Base-by-base conservation (phyloP, 2,797 vertebrate species). In the Myiothlypis chrysogaster region DNA sequence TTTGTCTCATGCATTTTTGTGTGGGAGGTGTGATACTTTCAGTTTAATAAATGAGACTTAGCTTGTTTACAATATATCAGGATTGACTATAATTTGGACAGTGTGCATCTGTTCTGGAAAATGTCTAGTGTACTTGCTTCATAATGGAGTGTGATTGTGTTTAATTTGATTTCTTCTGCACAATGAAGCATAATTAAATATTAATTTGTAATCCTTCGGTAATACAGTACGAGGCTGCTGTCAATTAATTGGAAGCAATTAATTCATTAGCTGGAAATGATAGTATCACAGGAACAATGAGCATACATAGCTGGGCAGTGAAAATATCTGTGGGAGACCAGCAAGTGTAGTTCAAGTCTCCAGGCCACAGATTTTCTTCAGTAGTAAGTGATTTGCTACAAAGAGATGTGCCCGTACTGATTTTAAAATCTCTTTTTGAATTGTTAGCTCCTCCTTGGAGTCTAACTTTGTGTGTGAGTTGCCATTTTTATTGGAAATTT, bases 161-260 rank as follows among this genome's bases (percentile, higher is more conserved):
- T 97, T 97, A 94, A 93, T 87, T 93, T 91, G 83, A 90, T 96
- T 94, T 94, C 89, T 95, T 75, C 71, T 91, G 93, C 88, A 96
- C 91, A 96, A 81, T 93, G 90, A 94, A 94, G 79, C 57, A 35
- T 95, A 95, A 96, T 96, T 94, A 97, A 95, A 34, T 34, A 34
- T 97, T 97, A 96, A 97, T 96, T 94, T 95, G 86, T 83, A 96
- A 94, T 97, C 93, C 91, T 95, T 92, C 4, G 6, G 66, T 95
- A 93, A 93, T 95, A 87, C 82, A 91, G 22, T 79, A 87, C 81
- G 91, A 93, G 85, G 64, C 87, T 92, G 64, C 73, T 93, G 60
- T 81, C 94, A 95, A 87, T 95, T 96, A 96, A 96, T 95, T 95
- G 79, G 71, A 77, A 90, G 68, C 73, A 96, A 96, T 97, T 97